A percentile compares a stretch with the other conserved stretches of the same genome.
Conservation (phyloP, 2,888 invertebrate species). For the Drosophila dives region DNA sequence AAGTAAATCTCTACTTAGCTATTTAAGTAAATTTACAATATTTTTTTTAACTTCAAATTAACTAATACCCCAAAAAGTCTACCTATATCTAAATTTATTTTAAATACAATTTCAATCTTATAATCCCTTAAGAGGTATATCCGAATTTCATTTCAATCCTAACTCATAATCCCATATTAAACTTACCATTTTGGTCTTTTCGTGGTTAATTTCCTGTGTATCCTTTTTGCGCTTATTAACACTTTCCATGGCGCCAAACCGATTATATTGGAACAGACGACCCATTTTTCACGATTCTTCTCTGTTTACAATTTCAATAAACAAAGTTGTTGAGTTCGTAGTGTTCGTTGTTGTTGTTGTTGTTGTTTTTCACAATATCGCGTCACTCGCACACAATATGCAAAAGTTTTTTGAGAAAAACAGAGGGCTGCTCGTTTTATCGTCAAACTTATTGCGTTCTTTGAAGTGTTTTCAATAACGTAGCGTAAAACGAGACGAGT, state of each 20-base stretch:
- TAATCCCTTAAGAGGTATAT: background rate
- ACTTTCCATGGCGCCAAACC: conserved; percentile 74
- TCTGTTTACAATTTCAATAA: conserved; percentile 64
- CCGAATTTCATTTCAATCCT: background rate
- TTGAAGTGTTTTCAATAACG: conserved; percentile 49
- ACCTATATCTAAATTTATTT: background rate
- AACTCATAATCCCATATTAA: background rate
- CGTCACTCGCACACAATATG: conserved; percentile 28
- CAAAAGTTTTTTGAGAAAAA: conserved; percentile 18
- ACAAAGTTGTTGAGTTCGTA: conserved; percentile 39
- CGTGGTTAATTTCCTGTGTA: conserved; percentile 58
- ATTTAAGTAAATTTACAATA: background rate
- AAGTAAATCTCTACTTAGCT: background rate
- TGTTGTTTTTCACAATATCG: conserved; percentile 30
- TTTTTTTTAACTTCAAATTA: background rate
- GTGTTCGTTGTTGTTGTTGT: conserved; percentile 6
- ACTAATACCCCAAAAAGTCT: background rate
- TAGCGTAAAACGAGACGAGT: conserved; percentile 21
- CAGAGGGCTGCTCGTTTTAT: conserved; percentile 46
- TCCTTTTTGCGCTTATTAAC: conserved; percentile 72
- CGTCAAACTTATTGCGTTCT: conserved; percentile 56
- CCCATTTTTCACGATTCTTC: conserved; percentile 70
- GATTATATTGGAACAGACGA: conserved; percentile 82
- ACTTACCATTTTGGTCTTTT: conserved; percentile 73
- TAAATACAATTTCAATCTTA: background rate